These are phyloP conservation scores for Drosophila maculinotata DNA, from an alignment of 2,888 invertebrate species.

Conservation along the genomic window DNA sequence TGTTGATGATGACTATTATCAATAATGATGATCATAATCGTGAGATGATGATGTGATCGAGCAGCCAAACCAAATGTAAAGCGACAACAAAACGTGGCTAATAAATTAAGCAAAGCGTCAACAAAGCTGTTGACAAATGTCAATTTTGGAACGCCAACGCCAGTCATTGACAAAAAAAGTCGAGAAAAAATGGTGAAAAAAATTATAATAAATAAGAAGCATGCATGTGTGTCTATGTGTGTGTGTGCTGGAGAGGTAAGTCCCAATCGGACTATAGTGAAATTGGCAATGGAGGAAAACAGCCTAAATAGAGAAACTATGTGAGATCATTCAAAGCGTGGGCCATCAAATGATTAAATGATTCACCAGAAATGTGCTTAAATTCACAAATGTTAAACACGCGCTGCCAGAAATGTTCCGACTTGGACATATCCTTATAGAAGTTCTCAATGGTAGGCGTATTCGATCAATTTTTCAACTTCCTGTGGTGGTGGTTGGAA, in stretches of 20 bases:
- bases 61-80: conserved; percentile 51
- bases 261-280: conserved; percentile 33
- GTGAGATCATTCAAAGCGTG: conserved; percentile 46
- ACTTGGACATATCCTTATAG: background rate
- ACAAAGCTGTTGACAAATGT: conserved; percentile 72
- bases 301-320: conserved; percentile 35
- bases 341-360: conserved; percentile 19
- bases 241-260: conserved; percentile 1
- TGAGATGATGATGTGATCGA: conserved; percentile 55
- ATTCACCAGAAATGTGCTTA: conserved; percentile 9
- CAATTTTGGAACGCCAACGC: conserved; percentile 53
- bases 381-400: background rate
- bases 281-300: conserved; percentile 39
- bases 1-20: conserved; percentile 9
- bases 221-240: background rate
- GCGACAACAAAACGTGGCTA: conserved; percentile 59
- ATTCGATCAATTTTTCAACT: no score
- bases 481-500: no score
- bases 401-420: no score
- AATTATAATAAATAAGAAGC: conserved; percentile 22
- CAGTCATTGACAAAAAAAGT: conserved; percentile 12
- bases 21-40: conserved; percentile 22
- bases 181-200: conserved; percentile 4
- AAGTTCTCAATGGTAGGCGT: no score
- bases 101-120: conserved; percentile 63